Conservation (phyloP, 2,113 vertebrate species). For the Aspidoscelis tigris region DNA sequence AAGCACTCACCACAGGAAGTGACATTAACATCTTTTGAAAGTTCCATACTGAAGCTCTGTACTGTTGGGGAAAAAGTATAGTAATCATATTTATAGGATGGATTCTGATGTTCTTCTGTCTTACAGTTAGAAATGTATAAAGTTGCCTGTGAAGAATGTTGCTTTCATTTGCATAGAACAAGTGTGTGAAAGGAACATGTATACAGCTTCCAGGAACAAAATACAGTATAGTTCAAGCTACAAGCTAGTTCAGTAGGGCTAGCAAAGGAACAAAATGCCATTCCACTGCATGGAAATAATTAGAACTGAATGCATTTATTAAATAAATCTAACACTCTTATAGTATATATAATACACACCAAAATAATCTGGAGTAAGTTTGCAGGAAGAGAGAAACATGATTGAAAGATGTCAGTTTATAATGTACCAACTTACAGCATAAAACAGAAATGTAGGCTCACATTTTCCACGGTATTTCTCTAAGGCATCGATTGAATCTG, state of each 20-base stretch:
- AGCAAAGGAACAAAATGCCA: not conserved
- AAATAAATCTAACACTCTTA: not conserved
- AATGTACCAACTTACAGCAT: slow-evolving; percentile 80
- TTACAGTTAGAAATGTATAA: not conserved
- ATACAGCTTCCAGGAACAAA: not conserved
- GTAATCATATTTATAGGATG: not conserved
- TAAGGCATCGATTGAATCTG: slow-evolving; percentile 86
- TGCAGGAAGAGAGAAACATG: not conserved
- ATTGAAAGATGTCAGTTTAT: slow-evolving; percentile 16
- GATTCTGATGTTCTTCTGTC: not conserved
- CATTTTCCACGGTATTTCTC: slow-evolving; percentile 89
- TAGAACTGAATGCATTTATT: not conserved
- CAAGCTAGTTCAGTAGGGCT: not conserved
- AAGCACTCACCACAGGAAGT: too few relatives aligned
- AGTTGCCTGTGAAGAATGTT: not conserved
- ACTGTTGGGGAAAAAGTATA: too few relatives aligned
- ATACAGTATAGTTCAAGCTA: not conserved
- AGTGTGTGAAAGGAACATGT: not conserved
- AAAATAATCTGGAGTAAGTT: not conserved
- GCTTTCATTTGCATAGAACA: not conserved
- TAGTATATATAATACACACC: not conserved
- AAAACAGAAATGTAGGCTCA: slow-evolving; percentile 92
- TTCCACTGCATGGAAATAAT: not conserved
- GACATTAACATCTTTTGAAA: too few relatives aligned
- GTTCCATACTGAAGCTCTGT: too few relatives aligned